Percentiles rank a stretch among this genome's conserved stretches.
phyloP scores from a whole-genome alignment of 2,113 vertebrate species.

The Lamprologus ornatipinnis region DNA sequence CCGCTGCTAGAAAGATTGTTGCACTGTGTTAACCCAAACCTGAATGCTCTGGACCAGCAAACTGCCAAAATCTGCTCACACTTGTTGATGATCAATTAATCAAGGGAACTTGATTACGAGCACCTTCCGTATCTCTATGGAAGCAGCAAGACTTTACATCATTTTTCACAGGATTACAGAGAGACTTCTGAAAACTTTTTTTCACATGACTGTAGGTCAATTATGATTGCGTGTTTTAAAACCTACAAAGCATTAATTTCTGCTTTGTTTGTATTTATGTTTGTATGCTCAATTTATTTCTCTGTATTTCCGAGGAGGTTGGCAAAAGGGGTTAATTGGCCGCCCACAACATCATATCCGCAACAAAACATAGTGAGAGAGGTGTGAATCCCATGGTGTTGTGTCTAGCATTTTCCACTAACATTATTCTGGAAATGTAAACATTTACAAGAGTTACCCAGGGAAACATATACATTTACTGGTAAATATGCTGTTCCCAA shows the following conservation, averaged over 20 bases:
- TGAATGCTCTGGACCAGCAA: neutral
- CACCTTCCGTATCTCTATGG: neutral
- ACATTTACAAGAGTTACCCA: constrained; percentile 25
- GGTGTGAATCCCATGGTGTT: neutral
- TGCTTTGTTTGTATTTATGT: neutral
- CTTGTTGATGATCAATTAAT: neutral
- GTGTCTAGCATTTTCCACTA: constrained; percentile 12
- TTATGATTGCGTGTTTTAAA: neutral
- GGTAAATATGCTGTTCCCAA: constrained; percentile 15
- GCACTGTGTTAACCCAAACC: neutral
- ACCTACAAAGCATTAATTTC: neutral
- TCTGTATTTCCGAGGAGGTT: neutral
- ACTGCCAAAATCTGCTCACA: neutral
- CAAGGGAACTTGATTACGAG: neutral
- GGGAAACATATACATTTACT: constrained; percentile 8
- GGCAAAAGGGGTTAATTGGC: constrained; percentile 17
- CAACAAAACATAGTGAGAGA: constrained; percentile 1
- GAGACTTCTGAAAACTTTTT: neutral
- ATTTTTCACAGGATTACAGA: neutral
- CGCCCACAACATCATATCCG: neutral
- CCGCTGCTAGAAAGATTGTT: neutral
- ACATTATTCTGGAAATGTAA: constrained; percentile 26
- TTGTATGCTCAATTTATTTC: neutral
- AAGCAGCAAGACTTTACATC: neutral
- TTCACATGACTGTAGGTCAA: neutral